Percentiles rank a stretch among this genome's conserved stretches.
phyloP scores from a whole-genome alignment of 2,888 invertebrate genomes.

The Pediacus dermestoides region DNA sequence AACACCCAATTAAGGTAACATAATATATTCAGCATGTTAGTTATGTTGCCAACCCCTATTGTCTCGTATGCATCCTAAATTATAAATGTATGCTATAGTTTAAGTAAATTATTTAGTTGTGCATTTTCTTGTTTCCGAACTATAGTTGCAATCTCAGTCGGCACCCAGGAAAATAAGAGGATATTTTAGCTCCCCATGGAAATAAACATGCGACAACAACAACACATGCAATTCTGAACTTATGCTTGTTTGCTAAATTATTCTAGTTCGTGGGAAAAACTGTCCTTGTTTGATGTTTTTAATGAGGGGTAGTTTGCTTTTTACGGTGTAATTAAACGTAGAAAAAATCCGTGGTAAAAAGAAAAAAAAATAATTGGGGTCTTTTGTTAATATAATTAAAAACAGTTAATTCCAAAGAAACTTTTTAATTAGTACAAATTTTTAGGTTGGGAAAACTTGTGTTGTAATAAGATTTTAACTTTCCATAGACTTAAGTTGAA shows the following conservation, averaged over 20 bases:
- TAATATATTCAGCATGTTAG: constrained; percentile 1
- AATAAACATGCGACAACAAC: no score
- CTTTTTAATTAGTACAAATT: constrained; percentile 20
- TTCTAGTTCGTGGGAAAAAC: no score
- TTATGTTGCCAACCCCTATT: constrained; percentile 1
- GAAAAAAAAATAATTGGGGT: no score
- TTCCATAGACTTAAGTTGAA: no score
- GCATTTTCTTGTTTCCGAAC: constrained; percentile 1
- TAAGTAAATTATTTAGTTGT: constrained; percentile 1
- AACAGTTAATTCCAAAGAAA: constrained; percentile 16
- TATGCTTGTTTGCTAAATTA: no score
- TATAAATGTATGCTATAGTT: constrained; percentile 2
- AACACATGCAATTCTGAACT: no score
- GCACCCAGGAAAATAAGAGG: background rate
- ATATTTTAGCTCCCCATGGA: no score
- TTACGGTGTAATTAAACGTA: no score
- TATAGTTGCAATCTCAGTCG: constrained; percentile 2
- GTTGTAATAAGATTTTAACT: no score
- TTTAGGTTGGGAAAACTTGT: constrained; percentile 8
- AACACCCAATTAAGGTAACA: constrained; percentile 2
- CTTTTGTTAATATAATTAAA: constrained; percentile 18
- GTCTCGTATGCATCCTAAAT: background rate
- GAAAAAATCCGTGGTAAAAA: constrained; percentile 4
- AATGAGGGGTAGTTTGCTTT: no score
- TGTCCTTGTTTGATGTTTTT: no score